phyloP scores from a whole-genome alignment of 2,888 invertebrate genomes.

The Steinernema scapterisci region DNA sequence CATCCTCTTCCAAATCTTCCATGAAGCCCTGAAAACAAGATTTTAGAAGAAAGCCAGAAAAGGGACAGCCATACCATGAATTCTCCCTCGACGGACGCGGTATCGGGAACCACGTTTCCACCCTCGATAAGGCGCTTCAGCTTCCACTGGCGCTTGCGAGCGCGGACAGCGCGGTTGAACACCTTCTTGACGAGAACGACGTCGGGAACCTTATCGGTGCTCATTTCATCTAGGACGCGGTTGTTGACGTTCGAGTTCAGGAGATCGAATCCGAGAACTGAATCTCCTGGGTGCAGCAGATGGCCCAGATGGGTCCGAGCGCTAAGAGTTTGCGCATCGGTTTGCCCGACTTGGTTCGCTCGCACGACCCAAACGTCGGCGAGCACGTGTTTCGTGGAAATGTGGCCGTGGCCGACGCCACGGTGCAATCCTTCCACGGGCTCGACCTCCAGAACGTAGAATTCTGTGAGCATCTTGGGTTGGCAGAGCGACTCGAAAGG shows the following conservation, averaged over 20 bases:
- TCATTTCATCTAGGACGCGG: constrained; percentile 81
- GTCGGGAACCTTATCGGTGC: constrained; percentile 77
- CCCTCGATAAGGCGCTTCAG: constrained; percentile 80
- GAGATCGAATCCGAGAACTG: constrained; percentile 86
- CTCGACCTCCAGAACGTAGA: constrained; percentile 92
- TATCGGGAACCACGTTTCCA: constrained; percentile 67
- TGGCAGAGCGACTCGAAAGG: constrained; percentile 86
- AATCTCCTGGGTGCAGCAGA: constrained; percentile 87
- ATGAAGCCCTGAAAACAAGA: constrained; percentile 74
- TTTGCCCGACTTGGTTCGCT: constrained; percentile 77
- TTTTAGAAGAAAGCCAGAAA: constrained; percentile 53
- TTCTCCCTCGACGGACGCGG: constrained; percentile 68
- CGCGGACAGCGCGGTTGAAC: constrained; percentile 41
- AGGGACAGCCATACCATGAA: constrained; percentile 46
- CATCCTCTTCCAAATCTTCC: constrained; percentile 95
- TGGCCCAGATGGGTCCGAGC: constrained; percentile 92
- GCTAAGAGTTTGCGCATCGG: constrained; percentile 79
- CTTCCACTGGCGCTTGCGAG: constrained; percentile 80
- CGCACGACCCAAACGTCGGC: constrained; percentile 92
- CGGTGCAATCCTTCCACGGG: constrained; percentile 73
- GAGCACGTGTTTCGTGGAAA: constrained; percentile 84
- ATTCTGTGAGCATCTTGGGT: constrained; percentile 87
- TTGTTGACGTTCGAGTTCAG: constrained; percentile 90
- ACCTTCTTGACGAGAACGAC: constrained; percentile 90
- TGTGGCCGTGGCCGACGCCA: constrained; percentile 81